A percentile compares a stretch with the other conserved stretches of the same genome.
phyloP scores from a whole-genome alignment of 2,113 vertebrate species.

The Aythya baeri region DNA sequence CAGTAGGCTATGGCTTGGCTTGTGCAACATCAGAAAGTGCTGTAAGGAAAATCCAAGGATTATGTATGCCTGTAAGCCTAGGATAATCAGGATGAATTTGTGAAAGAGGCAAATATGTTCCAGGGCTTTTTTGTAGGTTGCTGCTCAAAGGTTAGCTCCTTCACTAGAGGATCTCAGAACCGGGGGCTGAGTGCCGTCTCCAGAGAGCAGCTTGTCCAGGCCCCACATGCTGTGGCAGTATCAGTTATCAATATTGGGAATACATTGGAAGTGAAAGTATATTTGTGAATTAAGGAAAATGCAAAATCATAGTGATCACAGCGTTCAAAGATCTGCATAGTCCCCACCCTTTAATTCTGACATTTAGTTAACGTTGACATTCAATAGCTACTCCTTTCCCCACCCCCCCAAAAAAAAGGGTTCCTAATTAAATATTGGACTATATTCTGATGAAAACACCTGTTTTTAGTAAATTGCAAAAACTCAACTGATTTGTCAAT shows the following conservation, averaged over 20 bases:
- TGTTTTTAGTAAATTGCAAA: not conserved
- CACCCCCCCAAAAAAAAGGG: not conserved
- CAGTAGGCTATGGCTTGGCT: not conserved
- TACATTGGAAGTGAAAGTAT: not conserved
- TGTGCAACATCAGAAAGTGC: not conserved
- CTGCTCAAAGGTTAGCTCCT: not conserved
- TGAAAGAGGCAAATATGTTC: not conserved
- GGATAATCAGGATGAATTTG: not conserved
- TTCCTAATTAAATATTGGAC: not conserved
- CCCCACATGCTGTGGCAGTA: not conserved
- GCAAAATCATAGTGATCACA: not conserved
- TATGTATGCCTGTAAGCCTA: not conserved
- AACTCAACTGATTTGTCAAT: not conserved
- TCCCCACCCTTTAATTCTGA: not conserved
- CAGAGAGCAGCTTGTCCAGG: not conserved
- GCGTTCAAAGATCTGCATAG: not conserved
- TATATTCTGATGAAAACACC: not conserved
- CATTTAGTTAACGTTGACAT: not conserved
- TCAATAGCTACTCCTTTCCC: not conserved
- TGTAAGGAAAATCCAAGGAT: not conserved
- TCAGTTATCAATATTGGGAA: not conserved
- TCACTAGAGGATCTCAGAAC: not conserved
- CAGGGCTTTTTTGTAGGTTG: not conserved
- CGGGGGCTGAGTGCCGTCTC: not conserved
- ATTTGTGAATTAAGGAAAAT: not conserved